Evolutionary conservation across 2,797 vertebrate genomes (phyloP).

Genomic region (Malurus leucopterus): DNA sequence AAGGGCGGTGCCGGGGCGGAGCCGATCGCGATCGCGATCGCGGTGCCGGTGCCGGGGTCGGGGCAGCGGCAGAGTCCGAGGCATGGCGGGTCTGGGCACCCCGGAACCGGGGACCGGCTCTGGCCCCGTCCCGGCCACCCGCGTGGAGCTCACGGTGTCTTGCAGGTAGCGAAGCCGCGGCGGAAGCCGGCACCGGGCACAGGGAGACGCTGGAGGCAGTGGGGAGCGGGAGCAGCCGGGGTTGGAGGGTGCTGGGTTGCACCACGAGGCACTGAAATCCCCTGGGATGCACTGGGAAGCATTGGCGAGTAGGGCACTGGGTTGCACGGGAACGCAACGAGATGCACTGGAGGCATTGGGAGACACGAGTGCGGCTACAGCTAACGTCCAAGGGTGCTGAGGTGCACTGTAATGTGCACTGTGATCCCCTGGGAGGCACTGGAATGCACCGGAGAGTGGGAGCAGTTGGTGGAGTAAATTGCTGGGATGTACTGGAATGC

Average conservation of each 20-base stretch:
- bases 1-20: not conserved
- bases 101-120: conserved; percentile 87
- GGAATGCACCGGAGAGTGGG: not conserved
- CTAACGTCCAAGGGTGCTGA: not conserved
- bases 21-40: not conserved
- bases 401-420: not conserved
- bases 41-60: not conserved
- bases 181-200: not conserved
- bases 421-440: not conserved
- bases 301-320: not conserved
- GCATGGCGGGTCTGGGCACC: conserved; percentile 85
- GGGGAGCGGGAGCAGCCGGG: not conserved
- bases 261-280: not conserved
- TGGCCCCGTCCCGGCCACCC: conserved; percentile 90
- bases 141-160: conserved; percentile 94
- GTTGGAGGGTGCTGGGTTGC: not conserved
- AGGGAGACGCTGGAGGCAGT: not conserved
- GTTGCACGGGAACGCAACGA: not conserved
- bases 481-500: not conserved
- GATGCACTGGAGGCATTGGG: not conserved
- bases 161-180: conserved; percentile 79
- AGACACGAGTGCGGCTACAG: not conserved
- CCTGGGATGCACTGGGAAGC: not conserved
- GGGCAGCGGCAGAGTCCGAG: not conserved
- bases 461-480: not conserved